Percentiles rank a stretch among this genome's conserved stretches.
Conservation (phyloP, 2,113 vertebrate genomes). For the Prunella fulvescens region DNA sequence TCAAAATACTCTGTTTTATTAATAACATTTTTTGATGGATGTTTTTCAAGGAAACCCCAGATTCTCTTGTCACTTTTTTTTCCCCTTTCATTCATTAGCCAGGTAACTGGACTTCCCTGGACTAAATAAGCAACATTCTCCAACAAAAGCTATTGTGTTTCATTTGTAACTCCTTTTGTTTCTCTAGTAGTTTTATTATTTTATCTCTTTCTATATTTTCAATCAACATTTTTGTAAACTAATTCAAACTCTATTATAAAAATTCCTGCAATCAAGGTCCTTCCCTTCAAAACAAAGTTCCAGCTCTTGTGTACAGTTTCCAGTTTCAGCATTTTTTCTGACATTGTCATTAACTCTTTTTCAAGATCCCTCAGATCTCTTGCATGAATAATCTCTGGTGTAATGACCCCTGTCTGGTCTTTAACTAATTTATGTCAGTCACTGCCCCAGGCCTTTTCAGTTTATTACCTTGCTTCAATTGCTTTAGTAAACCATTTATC, state of each 20-base stretch:
- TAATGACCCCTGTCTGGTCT: neutral
- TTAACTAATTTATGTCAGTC: neutral
- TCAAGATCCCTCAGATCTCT: neutral
- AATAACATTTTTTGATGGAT: neutral
- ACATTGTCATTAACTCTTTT: neutral
- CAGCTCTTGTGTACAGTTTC: neutral
- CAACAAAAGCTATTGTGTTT: neutral
- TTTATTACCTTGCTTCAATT: neutral
- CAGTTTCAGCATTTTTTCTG: neutral
- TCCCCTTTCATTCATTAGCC: neutral
- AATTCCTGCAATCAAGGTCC: neutral
- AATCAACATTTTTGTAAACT: neutral
- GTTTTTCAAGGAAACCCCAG: neutral
- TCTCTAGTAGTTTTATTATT: neutral
- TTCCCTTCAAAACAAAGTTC: neutral
- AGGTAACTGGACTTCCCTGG: neutral
- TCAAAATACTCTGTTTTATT: neutral
- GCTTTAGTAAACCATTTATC: neutral
- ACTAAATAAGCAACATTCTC: neutral
- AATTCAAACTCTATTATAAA: neutral
- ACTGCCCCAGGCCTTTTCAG: neutral
- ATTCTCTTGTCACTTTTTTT: neutral
- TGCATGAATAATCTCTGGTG: neutral
- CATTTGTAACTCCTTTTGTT: neutral
- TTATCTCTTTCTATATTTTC: neutral